Evolutionary conservation across 2,113 vertebrate genomes (phyloP).

Genomic region (Nothoprocta pentlandii): DNA sequence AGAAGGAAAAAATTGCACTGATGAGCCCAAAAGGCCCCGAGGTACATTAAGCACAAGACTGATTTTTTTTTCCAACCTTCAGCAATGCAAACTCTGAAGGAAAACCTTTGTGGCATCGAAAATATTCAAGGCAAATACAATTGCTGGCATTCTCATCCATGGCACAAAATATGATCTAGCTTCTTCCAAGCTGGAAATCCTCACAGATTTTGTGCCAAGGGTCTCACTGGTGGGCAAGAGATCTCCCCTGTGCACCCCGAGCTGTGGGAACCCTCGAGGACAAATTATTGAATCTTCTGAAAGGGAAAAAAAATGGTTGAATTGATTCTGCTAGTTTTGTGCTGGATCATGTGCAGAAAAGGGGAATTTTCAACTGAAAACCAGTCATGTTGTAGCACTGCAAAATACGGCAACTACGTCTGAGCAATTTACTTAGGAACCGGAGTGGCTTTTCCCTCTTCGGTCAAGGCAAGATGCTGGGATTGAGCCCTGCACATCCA

Average conservation of each 20-base stretch:
- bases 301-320: neutral
- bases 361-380: neutral
- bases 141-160: neutral
- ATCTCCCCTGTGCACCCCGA: neutral
- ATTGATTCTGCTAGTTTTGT: neutral
- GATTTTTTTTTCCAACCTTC: neutral
- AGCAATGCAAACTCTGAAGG: neutral
- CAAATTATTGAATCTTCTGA: neutral
- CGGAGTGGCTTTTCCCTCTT: neutral
- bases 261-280: neutral
- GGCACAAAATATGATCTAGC: neutral
- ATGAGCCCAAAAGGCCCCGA: neutral
- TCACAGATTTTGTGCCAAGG: neutral
- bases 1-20: neutral
- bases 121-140: neutral
- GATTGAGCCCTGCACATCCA: neutral
- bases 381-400: neutral
- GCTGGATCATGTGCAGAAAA: neutral
- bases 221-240: neutral
- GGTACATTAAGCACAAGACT: neutral
- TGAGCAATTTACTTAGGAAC: neutral
- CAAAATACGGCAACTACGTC: fast-evolving
- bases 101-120: neutral
- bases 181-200: neutral
- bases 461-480: neutral